Base-by-base conservation (phyloP, 2,888 invertebrate species). In the Spilosoma lubricipeda region DNA sequence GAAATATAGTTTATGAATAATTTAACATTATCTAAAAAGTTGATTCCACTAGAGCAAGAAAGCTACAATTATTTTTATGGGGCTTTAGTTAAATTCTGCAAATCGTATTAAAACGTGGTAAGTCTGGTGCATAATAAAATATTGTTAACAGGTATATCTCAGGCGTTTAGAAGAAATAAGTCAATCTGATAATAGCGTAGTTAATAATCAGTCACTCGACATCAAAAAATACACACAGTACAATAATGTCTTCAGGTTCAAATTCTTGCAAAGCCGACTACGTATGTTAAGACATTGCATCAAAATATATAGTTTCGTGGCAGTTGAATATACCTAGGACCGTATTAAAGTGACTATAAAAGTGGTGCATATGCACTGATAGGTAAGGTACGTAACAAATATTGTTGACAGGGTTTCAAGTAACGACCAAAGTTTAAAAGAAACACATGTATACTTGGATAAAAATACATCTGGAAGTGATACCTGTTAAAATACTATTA, bases 381-480 rank as follows among this genome's bases (percentile, higher is more conserved):
- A 56, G 67, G 56, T 39, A 36, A n/a, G 69, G 56, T 69, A 52
- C 20, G 1, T 70, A 70, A 70, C 27, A 27, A 18, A 39, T 59
- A 70, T 70, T 70, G 70, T 70, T 70, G 59, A 42, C 70, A 70
- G 70, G 39, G 42, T 52, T 20, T 33, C 27, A 23, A 52, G 23
- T 20, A 20, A 68, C 2, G 9, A 45, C 1, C 18, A 27, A 67
- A 52, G 23, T 18, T 48, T 48, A 2, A 48, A 48, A 48, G 20
- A 20, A 36, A 36, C 20, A 4, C 7, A 0, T 20, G 20, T 48
- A 18, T 20, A 3, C 42, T 42, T 13, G 42, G 20, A 48, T 20
- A 48, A 48, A 20, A 45, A 45, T 48, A 18, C 5, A 48, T 48
- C 20, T 48, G 48, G 48, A 20, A 48, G 5, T 20, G 48, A 48